Conservation (phyloP, 2,797 vertebrate species). For the Pagetopsis macropterus region DNA sequence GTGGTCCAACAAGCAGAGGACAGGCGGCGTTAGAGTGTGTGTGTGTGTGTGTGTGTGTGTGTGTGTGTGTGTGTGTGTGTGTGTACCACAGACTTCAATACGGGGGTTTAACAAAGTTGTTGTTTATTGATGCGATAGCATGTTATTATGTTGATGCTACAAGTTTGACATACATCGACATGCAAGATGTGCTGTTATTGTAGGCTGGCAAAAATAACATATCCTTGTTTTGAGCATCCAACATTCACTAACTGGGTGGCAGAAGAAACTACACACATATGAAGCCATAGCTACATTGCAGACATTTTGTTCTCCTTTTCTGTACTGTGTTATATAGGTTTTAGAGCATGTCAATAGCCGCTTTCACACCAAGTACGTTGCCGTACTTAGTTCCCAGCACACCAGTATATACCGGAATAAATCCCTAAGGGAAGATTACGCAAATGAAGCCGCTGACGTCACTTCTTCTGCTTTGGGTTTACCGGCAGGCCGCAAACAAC, state of each 20-base stretch:
- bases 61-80: neutral
- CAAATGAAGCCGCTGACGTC: too few relatives aligned
- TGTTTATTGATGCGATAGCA: slow-evolving; percentile 2
- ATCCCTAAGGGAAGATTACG: too few relatives aligned
- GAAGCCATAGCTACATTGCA: neutral
- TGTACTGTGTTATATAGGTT: too few relatives aligned
- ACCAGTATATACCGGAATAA: too few relatives aligned
- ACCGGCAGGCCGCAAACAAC: too few relatives aligned
- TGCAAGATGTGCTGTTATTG: neutral
- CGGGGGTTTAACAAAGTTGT: neutral
- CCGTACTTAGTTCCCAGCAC: too few relatives aligned
- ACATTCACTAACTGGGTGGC: neutral
- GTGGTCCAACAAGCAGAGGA: slow-evolving; percentile 60
- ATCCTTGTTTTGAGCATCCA: neutral
- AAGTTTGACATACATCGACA: neutral
- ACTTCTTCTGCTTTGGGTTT: too few relatives aligned
- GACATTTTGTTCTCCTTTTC: too few relatives aligned
- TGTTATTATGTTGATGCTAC: neutral
- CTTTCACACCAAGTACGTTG: too few relatives aligned
- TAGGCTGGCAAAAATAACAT: neutral
- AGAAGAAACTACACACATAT: neutral
- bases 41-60: neutral
- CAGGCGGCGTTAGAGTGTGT: slow-evolving; percentile 18
- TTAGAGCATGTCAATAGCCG: too few relatives aligned
- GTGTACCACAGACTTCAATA: neutral